Evolutionary conservation across 2,113 vertebrate species (phyloP).

Genomic region (Mesitornis unicolor): DNA sequence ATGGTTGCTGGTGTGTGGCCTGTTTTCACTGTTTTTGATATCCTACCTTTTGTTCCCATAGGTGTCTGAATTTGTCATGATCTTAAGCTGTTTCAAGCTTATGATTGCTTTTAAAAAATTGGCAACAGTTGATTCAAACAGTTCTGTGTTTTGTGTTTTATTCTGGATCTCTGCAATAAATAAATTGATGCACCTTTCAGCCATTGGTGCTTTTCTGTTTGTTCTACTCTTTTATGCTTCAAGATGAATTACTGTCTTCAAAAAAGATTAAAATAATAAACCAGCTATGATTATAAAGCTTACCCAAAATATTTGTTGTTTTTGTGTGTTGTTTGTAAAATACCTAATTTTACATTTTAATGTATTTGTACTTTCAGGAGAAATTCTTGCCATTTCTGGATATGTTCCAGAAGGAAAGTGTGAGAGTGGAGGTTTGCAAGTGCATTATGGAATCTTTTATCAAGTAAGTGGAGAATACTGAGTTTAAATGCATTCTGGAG

Average conservation of each 20-base stretch:
- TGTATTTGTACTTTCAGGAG: slow-evolving; percentile 77
- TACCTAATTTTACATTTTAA: not conserved
- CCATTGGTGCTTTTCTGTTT: not conserved
- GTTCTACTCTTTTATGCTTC: not conserved
- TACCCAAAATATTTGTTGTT: not conserved
- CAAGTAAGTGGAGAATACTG: slow-evolving; percentile 76
- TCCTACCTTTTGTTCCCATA: not conserved
- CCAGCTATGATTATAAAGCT: not conserved
- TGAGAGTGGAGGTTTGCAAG: slow-evolving; percentile 94
- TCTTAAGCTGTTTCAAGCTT: not conserved
- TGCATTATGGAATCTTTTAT: slow-evolving; percentile 97
- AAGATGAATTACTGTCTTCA: not conserved
- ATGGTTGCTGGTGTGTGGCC: not conserved
- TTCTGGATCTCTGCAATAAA: not conserved
- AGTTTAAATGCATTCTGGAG: not conserved
- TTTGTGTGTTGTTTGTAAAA: not conserved
- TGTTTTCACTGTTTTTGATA: not conserved
- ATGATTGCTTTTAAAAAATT: not conserved
- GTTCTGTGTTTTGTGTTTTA: not conserved
- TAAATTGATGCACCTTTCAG: not conserved
- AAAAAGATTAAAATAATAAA: not conserved
- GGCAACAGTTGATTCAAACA: not conserved
- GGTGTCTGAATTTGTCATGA: not conserved
- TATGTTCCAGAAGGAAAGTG: slow-evolving; percentile 98
- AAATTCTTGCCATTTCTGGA: slow-evolving; percentile 95